Evolutionary conservation across 2,797 vertebrate genomes (phyloP).

Genomic region (Nothura maculosa): DNA sequence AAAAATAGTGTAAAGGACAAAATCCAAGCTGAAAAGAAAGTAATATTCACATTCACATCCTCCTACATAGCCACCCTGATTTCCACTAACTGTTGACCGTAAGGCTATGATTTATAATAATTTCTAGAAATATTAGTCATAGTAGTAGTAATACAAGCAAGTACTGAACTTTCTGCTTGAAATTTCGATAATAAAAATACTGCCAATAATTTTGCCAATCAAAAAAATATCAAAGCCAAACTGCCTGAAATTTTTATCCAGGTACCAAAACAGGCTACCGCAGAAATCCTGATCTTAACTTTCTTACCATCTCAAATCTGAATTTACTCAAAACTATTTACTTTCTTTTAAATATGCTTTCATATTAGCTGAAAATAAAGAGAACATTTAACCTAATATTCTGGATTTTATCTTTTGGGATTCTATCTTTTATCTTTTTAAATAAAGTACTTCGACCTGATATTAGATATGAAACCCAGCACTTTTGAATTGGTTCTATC

Average conservation of each 20-base stretch:
- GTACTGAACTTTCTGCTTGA: background rate
- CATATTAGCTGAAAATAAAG: background rate
- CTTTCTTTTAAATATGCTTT: background rate
- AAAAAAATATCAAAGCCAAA: background rate
- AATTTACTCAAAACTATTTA: background rate
- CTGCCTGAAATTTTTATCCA: background rate
- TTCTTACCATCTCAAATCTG: background rate
- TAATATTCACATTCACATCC: background rate
- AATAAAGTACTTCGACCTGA: slow-evolving; percentile 73
- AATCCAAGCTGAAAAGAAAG: background rate
- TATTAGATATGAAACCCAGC: slow-evolving; percentile 83
- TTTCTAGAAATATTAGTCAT: background rate
- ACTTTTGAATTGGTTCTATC: slow-evolving; percentile 80
- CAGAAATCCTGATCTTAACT: background rate
- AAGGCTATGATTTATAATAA: background rate
- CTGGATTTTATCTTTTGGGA: background rate
- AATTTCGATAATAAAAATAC: background rate
- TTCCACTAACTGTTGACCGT: background rate
- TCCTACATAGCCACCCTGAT: no score
- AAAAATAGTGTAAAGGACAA: background rate
- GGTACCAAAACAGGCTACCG: background rate
- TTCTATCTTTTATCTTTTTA: no score
- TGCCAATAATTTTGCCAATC: background rate
- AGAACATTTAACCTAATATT: background rate
- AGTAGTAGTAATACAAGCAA: background rate